Evolutionary conservation across 2,797 vertebrate genomes (phyloP).

Genomic region (Labroides dimidiatus): DNA sequence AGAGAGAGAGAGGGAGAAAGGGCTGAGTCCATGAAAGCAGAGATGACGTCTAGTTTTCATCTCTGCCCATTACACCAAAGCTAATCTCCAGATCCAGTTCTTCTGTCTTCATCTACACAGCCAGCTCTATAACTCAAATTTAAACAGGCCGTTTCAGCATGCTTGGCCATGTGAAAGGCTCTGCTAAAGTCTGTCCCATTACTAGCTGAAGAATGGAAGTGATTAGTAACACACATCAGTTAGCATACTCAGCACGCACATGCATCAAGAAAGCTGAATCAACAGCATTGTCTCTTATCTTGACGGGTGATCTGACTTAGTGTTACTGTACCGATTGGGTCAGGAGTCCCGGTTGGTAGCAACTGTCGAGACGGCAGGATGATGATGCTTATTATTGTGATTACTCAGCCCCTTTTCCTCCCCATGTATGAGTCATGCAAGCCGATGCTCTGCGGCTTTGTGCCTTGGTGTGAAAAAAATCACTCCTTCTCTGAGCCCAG

Average conservation of each 20-base stretch:
- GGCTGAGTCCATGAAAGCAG: slow-evolving; percentile 49
- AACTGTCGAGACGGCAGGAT: slow-evolving; percentile 73
- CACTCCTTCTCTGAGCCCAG: slow-evolving; percentile 56
- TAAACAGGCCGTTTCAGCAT: slow-evolving; percentile 56
- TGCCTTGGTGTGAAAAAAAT: slow-evolving; percentile 75
- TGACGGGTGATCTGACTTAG: slow-evolving; percentile 57
- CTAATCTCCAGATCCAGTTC: slow-evolving; percentile 64
- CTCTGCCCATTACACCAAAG: slow-evolving; percentile 63
- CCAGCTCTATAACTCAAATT: slow-evolving; percentile 56
- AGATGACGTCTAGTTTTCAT: slow-evolving; percentile 74
- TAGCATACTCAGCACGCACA: slow-evolving; percentile 60
- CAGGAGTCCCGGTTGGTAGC: slow-evolving; percentile 48
- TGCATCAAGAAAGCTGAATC: slow-evolving; percentile 58
- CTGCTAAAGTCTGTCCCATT: slow-evolving; percentile 62
- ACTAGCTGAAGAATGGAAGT: slow-evolving; percentile 67
- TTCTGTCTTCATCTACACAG: slow-evolving; percentile 60
- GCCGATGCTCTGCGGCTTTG: slow-evolving; percentile 64
- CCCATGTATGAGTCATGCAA: slow-evolving; percentile 68
- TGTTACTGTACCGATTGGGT: slow-evolving; percentile 32
- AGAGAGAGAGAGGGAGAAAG: slow-evolving; percentile 17
- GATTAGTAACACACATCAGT: slow-evolving; percentile 67
- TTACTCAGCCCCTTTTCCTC: slow-evolving; percentile 79
- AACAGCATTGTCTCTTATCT: slow-evolving; percentile 57
- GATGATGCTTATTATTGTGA: slow-evolving; percentile 73
- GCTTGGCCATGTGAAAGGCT: slow-evolving; percentile 70